Evolutionary conservation across 2,888 invertebrate genomes (phyloP), one percentile per base, ranked within the genome.

Genomic region (Drosophila algonquin): DNA sequence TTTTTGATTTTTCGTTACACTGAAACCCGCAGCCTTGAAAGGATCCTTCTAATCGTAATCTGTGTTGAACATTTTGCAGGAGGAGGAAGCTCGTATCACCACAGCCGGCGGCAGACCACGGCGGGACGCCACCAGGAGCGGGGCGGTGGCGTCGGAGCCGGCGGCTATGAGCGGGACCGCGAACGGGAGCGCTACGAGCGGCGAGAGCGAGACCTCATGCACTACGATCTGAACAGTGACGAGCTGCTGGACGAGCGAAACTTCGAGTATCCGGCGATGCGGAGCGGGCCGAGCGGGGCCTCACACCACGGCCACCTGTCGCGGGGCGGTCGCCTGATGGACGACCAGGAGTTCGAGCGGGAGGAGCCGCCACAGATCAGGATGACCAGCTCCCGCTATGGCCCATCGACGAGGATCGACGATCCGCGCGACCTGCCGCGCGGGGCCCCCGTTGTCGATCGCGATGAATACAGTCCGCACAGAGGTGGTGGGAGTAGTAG

Each of bases 401-500:
- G 88, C 48, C 83, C 88, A 12, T 81, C 86, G 46, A 85, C 90
- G 63, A 79, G 90, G 44, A 89, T 89, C 30, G 81, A 80, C 55
- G 91, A 91, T 79, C 88, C 91, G 30, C 79, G 91, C 7, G 91
- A 91, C 69, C 73, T 90, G 76, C 86, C 91, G 71, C 89, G 91
- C 50, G 90, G 92, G 45, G 90, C 91, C 74, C 89, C 91, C 63
- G 90, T 92, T 70, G 89, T 90, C 74, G 92, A 92, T 87, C 91
- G 92, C 82, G 92, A 92, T 85, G 92, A 92, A 90, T 92, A 92
- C 89, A 92, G 92, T 90, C 92, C 92, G 88, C 92, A 92, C 80
- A 91, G 92, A 90, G 91, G 92, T 91, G 92, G 92, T 90, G 92
- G 92, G 90, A 92, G 92, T 90, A 92, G 91, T 91, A 92, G 92